Evolutionary conservation across 2,797 vertebrate species (phyloP), one percentile per base, ranked within the genome.

Genomic region (Mus spretus): DNA sequence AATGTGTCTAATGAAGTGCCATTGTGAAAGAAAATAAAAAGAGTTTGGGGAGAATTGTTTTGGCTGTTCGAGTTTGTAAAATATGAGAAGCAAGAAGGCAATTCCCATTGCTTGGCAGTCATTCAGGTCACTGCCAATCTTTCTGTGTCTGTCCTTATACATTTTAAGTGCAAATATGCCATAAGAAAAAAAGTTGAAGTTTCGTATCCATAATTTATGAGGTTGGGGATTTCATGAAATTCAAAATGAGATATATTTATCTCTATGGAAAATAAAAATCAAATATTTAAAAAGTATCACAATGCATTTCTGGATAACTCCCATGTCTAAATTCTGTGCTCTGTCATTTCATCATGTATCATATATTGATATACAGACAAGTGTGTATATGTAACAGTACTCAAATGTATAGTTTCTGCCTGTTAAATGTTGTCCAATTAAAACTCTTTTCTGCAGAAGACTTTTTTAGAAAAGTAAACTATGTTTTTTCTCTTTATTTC

Each of bases 11-110:
- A 95, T 95, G 81, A 93, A 90, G 24, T 44, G 9, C 74, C 44
- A 84, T 31, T 97, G 81, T 94, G 95, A 97, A 97, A 93, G 81
- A 95, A 96, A 93, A 95, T 55, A 55, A 95, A 55, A 95, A 65
- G 8, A 14, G 50, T 79, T 37, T 95, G 93, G 57, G 55, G 93
- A 88, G 91, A 96, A 81, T 82, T 93, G 84, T 61, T 47, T 40
- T 74, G 59, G 67, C n/a, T 89, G 28, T 65, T 97, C 67, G 40
- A 20, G 6, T 70, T 90, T 82, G 61, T 37, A 63, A 94, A 61
- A 83, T 31, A 67, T 0, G 84, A 72, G 65, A 79, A 86, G 70
- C 59, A 50, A 50, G 85, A 92, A 95, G 59, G n/a, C 20, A 75
- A 28, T 65, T 79, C 50, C 13, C n/a, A 77, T 40, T 78, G 53